A percentile compares a stretch with the other conserved stretches of the same genome.
Conservation (phyloP, 2,113 vertebrate genomes). For the Papio anubis region DNA sequence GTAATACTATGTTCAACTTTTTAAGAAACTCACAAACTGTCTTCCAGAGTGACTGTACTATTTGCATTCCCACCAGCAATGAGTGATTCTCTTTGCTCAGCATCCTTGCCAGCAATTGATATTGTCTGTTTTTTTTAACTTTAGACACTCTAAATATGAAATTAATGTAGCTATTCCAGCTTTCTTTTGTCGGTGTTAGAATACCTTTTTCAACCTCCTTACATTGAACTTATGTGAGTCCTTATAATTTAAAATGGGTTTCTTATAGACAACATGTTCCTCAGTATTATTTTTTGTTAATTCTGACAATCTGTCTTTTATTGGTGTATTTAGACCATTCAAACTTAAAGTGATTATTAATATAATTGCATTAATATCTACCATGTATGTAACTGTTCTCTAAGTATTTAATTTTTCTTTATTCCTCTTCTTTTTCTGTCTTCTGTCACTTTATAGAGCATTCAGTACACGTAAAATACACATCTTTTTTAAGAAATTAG, state of each 20-base stretch:
- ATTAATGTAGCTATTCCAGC: background rate
- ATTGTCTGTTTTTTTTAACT: background rate
- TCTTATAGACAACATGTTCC: background rate
- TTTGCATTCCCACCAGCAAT: background rate
- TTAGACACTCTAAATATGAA: background rate
- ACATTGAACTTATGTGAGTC: background rate
- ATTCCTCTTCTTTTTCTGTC: background rate
- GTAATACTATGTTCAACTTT: background rate
- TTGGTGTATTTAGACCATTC: background rate
- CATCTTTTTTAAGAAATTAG: background rate
- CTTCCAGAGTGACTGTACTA: background rate
- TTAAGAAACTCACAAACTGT: background rate
- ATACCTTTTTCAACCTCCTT: background rate
- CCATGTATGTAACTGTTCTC: background rate
- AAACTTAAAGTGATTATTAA: background rate
- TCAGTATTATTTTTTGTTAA: background rate
- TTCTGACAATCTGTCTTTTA: background rate
- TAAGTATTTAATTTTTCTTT: background rate
- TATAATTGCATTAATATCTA: background rate
- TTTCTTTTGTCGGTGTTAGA: background rate
- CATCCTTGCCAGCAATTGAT: no score
- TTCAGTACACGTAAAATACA: background rate
- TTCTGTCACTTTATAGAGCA: background rate
- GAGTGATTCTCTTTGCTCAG: background rate
- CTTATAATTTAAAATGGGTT: background rate